Evolutionary conservation across 2,113 vertebrate genomes (phyloP), one percentile per base, ranked within the genome.

Genomic region (Protobothrops flavoviridis): DNA sequence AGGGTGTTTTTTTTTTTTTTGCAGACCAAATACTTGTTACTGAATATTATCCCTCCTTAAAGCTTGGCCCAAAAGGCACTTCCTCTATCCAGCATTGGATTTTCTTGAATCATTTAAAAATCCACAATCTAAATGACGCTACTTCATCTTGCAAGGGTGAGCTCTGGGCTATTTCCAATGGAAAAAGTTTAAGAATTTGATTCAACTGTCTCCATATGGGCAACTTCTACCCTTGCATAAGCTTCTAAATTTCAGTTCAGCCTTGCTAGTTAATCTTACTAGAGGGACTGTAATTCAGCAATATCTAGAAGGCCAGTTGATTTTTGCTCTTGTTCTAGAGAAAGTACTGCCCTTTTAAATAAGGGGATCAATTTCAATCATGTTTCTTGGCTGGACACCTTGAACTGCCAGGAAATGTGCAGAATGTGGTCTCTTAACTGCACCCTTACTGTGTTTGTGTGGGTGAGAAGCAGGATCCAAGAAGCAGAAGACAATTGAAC

Each of bases 391-490:
- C 29, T 94, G 57, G 94, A 89, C 87, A 55, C 61, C 39, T 15
- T 39, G 85, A 15, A 57, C 33, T 56, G 33, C 69, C 69, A 17
- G 88, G 91, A 91, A 89, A 86, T 56, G 91, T 89, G 93, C 94
- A 81, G 93, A 96, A 94, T 90, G 95, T 92, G 94, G 94, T 91
- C 96, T 94, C 96, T 87, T 92, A 91, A 53, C 93, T 95, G 94
- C 94, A 93, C 5, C 90, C 92, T 94, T 55, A 52, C 95, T 96
- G 95, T 95, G 94, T 96, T 95, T 95, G 94, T 94, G 94, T 48
- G 96, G 94, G 95, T 95, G 93, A 96, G 93, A 94, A 91, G 94
- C 93, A 92, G 91, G 94, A 95, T 95, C 95, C 93, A 96, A 95
- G 95, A 97, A 95, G 93, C 92, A 94, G 61, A 94, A 57, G 91